These are phyloP conservation scores for Symphodus melops DNA, from an alignment of 2,113 vertebrate genomes.

Conservation along the genomic window DNA sequence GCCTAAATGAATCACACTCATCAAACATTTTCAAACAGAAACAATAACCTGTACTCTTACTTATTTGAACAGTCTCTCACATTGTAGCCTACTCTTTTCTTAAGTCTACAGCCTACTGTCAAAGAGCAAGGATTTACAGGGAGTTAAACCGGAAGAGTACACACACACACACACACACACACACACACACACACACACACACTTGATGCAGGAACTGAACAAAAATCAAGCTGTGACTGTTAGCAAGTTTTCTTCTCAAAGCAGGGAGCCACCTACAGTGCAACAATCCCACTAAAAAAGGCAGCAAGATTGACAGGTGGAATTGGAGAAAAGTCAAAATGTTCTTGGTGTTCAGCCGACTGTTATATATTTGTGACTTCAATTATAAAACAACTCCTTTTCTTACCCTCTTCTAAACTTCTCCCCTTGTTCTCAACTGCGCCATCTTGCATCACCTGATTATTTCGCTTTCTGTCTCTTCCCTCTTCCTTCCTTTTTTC, in stretches of 20 bases:
- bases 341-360: slow-evolving; percentile 51
- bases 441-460: slow-evolving; percentile 30
- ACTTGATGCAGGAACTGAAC: slow-evolving; percentile 15
- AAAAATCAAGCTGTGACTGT: slow-evolving; percentile 50
- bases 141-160: slow-evolving; percentile 41
- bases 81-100: slow-evolving; percentile 17
- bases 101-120: slow-evolving; percentile 22
- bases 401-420: background rate
- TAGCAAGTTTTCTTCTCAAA: slow-evolving; percentile 49
- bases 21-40: slow-evolving; percentile 9
- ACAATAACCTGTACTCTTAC: background rate
- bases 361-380: slow-evolving; percentile 60
- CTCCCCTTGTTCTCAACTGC: background rate
- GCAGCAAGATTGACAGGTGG: slow-evolving; percentile 64
- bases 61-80: slow-evolving; percentile 27
- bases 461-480: slow-evolving; percentile 23
- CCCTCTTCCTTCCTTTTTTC: background rate
- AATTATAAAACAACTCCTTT: slow-evolving; percentile 49
- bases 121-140: slow-evolving; percentile 43
- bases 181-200: slow-evolving; percentile 9
- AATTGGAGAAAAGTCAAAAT: slow-evolving; percentile 67
- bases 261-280: slow-evolving; percentile 58
- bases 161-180: background rate
- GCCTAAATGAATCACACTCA: slow-evolving; percentile 28
- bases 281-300: slow-evolving; percentile 47